These are phyloP conservation scores for Drosophila auraria DNA, from an alignment of 1,140 invertebrate genomes.

Conservation along the genomic window DNA sequence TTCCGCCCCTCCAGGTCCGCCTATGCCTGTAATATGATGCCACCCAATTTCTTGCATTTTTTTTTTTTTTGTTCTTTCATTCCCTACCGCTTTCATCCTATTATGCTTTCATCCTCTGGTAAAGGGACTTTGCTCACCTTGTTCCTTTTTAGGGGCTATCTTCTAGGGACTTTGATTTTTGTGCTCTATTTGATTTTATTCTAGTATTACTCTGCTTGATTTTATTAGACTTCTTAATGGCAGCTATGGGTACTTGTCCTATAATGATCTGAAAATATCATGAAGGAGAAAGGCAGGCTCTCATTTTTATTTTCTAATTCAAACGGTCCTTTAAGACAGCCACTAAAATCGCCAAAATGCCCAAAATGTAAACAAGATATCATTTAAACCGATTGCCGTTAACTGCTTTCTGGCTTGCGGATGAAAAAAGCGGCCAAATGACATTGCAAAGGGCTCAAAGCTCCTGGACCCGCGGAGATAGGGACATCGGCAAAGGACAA, in stretches of 20 bases:
- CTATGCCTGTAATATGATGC: constrained; percentile 22
- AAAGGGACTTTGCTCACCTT: constrained; percentile 30
- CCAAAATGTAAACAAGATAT: constrained; percentile 51
- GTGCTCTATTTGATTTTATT: background rate
- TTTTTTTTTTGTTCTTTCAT: background rate
- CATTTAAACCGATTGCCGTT: constrained; percentile 54
- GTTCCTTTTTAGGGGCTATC: background rate
- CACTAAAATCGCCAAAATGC: background rate
- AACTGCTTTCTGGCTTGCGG: constrained; percentile 19
- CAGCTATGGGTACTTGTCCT: background rate
- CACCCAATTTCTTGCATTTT: constrained; percentile 5
- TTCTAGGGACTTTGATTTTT: background rate
- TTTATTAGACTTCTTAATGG: background rate
- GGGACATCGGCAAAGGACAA: constrained; percentile 43
- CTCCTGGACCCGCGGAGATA: constrained; percentile 12
- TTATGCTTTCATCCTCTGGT: constrained; percentile 49
- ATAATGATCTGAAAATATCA: too few relatives aligned
- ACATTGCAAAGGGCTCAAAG: constrained; percentile 44
- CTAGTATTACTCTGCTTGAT: background rate
- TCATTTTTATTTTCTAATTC: too few relatives aligned
- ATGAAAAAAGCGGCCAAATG: constrained; percentile 30
- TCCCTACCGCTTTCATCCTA: constrained; percentile 32
- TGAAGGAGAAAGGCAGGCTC: too few relatives aligned
- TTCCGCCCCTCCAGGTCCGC: constrained; percentile 22
- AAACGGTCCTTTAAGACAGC: background rate